phyloP scores from a whole-genome alignment of 2,113 vertebrate genomes.

The Sceloporus tristichus region DNA sequence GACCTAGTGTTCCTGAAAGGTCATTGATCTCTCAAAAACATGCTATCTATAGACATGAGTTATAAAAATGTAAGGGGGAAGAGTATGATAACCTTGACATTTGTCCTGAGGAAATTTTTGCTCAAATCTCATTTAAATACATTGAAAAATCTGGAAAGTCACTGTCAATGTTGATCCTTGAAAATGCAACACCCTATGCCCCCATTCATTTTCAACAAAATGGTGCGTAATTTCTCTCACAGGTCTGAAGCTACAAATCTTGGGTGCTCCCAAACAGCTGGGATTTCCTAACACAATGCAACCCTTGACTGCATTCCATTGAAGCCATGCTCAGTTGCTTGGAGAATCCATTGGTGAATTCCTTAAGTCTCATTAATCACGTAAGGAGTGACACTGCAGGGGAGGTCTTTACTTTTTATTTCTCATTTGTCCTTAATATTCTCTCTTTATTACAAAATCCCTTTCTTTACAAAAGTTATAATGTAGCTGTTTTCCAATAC shows the following conservation, averaged over 20 bases:
- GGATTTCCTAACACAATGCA: constrained; percentile 72
- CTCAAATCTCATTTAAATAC: not conserved
- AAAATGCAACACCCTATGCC: not conserved
- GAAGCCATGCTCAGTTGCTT: constrained; percentile 72
- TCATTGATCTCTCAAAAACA: too few relatives aligned
- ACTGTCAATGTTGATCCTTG: not conserved
- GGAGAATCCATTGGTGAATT: constrained; percentile 73
- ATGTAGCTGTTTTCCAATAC: constrained; percentile 65
- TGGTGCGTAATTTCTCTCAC: constrained; percentile 62
- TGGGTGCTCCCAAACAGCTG: constrained; percentile 65
- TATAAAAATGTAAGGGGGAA: not conserved
- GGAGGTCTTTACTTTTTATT: constrained; percentile 71
- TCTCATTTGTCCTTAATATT: constrained; percentile 75
- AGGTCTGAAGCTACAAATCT: constrained; percentile 58
- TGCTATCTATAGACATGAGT: too few relatives aligned
- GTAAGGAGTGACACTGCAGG: constrained; percentile 68
- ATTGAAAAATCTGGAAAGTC: not conserved
- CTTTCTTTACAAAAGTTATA: constrained; percentile 67
- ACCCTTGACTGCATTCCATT: constrained; percentile 75
- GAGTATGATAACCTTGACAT: not conserved
- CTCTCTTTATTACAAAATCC: constrained; percentile 73
- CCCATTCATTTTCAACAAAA: constrained; percentile 36
- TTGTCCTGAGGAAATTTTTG: not conserved
- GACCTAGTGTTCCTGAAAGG: too few relatives aligned
- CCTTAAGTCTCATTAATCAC: constrained; percentile 77